Conservation (phyloP, 2,797 vertebrate genomes). For the Enteromius trimaculatus region DNA sequence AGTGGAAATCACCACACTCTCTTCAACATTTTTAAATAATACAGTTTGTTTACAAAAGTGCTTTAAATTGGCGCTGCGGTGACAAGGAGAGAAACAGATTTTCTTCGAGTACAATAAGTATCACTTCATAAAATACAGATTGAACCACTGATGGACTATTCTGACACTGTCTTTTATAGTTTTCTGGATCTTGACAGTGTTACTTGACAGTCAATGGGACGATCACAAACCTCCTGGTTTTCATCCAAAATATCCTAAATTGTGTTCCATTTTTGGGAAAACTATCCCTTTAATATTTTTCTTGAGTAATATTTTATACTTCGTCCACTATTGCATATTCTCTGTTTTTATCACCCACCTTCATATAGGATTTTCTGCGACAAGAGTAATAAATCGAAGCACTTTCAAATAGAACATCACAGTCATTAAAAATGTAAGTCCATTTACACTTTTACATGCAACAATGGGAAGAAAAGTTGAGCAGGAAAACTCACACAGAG, state of each 20-base stretch:
- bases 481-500: slow-evolving; percentile 66
- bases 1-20: background rate
- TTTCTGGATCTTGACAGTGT: too few species aligned
- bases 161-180: too few species aligned
- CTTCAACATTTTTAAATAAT: background rate
- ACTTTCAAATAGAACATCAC: background rate
- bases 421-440: background rate
- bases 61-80: too few species aligned
- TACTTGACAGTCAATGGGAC: too few species aligned
- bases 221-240: too few species aligned
- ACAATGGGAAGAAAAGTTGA: slow-evolving; percentile 64
- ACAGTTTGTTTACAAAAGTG: background rate
- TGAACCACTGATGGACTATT: too few species aligned
- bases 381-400: background rate
- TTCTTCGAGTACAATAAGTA: too few species aligned
- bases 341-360: background rate
- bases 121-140: too few species aligned
- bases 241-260: too few species aligned
- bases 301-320: background rate
- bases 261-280: too few species aligned
- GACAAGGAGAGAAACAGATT: too few species aligned
- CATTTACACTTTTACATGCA: slow-evolving; percentile 40
- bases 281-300: background rate
- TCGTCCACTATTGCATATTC: too few species aligned
- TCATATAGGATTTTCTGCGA: background rate